These are phyloP conservation scores for Naso thynnoides DNA, from an alignment of 2,797 vertebrate genomes.

Conservation along the genomic window DNA sequence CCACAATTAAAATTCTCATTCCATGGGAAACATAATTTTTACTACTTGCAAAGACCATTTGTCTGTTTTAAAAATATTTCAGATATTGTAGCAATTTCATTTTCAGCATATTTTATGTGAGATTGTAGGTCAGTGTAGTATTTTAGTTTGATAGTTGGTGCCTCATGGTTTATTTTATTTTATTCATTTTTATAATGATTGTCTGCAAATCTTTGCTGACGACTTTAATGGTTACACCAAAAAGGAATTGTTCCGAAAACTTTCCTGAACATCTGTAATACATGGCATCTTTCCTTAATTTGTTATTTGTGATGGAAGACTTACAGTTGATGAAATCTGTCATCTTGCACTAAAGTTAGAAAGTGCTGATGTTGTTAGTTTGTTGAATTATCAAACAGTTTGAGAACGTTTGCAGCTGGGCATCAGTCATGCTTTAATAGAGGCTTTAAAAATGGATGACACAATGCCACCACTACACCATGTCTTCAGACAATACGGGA, in stretches of 20 bases:
- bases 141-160: background rate
- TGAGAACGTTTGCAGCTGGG: background rate
- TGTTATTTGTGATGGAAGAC: background rate
- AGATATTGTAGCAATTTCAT: background rate
- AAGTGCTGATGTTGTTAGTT: constrained; percentile 10
- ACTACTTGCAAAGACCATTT: background rate
- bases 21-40: constrained; percentile 22
- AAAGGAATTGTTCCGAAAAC: background rate
- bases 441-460: constrained; percentile 3
- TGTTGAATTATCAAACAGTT: constrained; percentile 14
- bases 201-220: background rate
- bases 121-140: background rate
- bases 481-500: constrained; percentile 19
- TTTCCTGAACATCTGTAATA: background rate
- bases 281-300: background rate
- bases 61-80: background rate
- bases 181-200: background rate
- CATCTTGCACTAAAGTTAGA: constrained; percentile 9
- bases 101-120: background rate
- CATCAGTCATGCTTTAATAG: constrained; percentile 11
- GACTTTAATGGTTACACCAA: background rate
- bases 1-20: no score
- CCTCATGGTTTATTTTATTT: background rate
- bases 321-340: constrained; percentile 12
- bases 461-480: constrained; percentile 7